A percentile compares a stretch with the other conserved stretches of the same genome.
phyloP scores from a whole-genome alignment of 1,140 invertebrate genomes.

The Sesamia nonagrioides region DNA sequence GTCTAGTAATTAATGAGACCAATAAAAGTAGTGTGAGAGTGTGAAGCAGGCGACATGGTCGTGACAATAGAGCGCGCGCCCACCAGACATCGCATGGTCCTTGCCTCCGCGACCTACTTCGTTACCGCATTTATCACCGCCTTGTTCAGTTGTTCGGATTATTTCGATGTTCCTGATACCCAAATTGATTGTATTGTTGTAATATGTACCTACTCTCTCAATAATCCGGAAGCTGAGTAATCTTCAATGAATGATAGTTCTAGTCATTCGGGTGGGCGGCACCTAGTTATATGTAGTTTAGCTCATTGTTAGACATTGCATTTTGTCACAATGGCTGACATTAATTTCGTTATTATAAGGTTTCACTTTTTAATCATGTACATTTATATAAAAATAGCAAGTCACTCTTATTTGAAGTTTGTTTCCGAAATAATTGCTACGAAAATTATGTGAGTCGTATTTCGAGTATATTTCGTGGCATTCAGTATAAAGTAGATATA shows the following conservation, averaged over 20 bases:
- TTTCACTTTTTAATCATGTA: background rate
- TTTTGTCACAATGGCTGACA: slow-evolving; percentile 17
- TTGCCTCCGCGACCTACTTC: slow-evolving; percentile 58
- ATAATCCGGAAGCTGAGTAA: slow-evolving; percentile 35
- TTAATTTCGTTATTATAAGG: background rate
- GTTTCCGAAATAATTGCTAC: background rate
- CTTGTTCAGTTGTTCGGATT: slow-evolving; percentile 56
- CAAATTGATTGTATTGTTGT: slow-evolving; percentile 71
- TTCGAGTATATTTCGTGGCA: too few species aligned
- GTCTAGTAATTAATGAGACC: slow-evolving; percentile 52
- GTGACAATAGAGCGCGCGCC: slow-evolving; percentile 55
- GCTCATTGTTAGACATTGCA: background rate
- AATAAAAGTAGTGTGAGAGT: slow-evolving; percentile 59
- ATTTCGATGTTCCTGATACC: slow-evolving; percentile 70
- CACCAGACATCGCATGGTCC: slow-evolving; percentile 49
- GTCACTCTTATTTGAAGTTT: background rate
- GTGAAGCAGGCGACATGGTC: slow-evolving; percentile 23
- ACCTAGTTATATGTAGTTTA: slow-evolving; percentile 1
- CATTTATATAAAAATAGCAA: background rate
- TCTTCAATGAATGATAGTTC: slow-evolving; percentile 23
- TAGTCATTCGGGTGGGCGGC: background rate
- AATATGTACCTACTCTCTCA: background rate
- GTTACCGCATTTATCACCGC: slow-evolving; percentile 60
- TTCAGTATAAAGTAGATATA: too few species aligned
- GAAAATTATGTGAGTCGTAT: too few species aligned